phyloP scores from a whole-genome alignment of 2,113 vertebrate species.

The Dicaeum eximium region DNA sequence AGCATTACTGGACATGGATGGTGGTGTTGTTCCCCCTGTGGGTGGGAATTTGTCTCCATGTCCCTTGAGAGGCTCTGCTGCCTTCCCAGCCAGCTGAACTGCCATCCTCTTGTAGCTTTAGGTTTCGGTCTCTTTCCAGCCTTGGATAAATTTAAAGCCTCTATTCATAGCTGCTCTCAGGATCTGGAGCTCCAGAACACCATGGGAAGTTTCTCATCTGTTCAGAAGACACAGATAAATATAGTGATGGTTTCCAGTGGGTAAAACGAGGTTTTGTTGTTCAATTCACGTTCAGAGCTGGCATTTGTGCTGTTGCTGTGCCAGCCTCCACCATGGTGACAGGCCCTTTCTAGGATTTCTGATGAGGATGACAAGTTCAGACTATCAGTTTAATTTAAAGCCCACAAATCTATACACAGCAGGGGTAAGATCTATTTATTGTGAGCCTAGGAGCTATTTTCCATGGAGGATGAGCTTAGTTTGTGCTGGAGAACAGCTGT shows the following conservation, averaged over 20 bases:
- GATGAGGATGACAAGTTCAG: background rate
- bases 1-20: background rate
- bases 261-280: constrained; percentile 4
- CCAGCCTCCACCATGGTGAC: background rate
- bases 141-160: constrained; percentile 16
- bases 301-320: background rate
- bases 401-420: background rate
- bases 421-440: background rate
- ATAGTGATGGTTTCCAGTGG: constrained; percentile 6
- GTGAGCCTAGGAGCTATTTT: background rate
- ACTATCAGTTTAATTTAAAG: background rate
- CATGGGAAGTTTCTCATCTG: constrained; percentile 40
- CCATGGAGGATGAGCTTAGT: background rate
- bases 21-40: background rate
- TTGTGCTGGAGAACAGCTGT: background rate
- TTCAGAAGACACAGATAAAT: constrained; percentile 40
- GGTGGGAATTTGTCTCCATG: background rate
- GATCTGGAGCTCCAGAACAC: constrained; percentile 46
- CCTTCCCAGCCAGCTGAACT: background rate
- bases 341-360: background rate
- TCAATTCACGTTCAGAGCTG: constrained; percentile 7
- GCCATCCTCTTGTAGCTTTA: background rate
- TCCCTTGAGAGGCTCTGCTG: background rate
- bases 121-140: background rate
- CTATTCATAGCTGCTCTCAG: constrained; percentile 33